Evolutionary conservation across 2,888 invertebrate species (phyloP).

Genomic region (Zaprionus bogoriensis): DNA sequence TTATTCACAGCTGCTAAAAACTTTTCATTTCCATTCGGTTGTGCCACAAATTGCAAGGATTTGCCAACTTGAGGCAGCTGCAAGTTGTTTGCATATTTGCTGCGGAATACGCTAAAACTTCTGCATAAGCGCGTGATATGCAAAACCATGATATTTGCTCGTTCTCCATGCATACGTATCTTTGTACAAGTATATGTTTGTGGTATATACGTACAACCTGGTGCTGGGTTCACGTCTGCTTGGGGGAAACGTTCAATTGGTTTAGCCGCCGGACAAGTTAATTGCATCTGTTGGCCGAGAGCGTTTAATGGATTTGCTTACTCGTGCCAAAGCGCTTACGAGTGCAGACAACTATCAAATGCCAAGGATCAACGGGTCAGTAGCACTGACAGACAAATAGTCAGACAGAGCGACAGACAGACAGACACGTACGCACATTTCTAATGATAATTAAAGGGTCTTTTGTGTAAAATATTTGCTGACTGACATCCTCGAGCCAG

Average conservation of each 20-base stretch:
- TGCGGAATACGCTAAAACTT: constrained; percentile 17
- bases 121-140: constrained; percentile 19
- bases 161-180: constrained; percentile 2
- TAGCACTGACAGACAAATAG: not conserved
- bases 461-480: constrained; percentile 44
- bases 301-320: constrained; percentile 12
- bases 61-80: constrained; percentile 23
- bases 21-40: constrained; percentile 19
- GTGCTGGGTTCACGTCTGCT: not conserved
- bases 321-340: constrained; percentile 11
- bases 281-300: constrained; percentile 28
- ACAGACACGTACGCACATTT: not conserved
- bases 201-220: too few species aligned
- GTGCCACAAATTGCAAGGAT: constrained; percentile 16
- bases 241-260: constrained; percentile 6
- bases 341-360: constrained; percentile 15
- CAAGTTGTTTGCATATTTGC: constrained; percentile 41
- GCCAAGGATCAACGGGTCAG: constrained; percentile 10
- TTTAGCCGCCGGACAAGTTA: constrained; percentile 14
- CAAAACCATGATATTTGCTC: constrained; percentile 13
- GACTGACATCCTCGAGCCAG: constrained; percentile 25
- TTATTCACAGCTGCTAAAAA: constrained; percentile 12
- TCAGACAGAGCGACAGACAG: not conserved
- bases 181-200: too few species aligned
- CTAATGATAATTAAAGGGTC: constrained; percentile 33